Evolutionary conservation across 2,888 invertebrate species (phyloP).

Genomic region (Plagodis pulveraria): DNA sequence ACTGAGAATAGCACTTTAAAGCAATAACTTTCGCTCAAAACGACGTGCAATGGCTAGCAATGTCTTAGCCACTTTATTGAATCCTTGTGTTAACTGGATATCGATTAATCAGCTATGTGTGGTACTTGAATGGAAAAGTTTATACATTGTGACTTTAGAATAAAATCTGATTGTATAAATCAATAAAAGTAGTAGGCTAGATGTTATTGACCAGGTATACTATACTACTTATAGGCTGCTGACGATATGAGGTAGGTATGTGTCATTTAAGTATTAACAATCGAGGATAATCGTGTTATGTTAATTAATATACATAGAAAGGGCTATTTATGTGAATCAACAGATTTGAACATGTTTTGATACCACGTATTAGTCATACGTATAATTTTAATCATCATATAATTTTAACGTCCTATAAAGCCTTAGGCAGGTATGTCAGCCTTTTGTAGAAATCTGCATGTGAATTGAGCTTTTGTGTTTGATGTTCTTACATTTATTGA

Average conservation of each 20-base stretch:
- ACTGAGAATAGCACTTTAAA: slow-evolving; percentile 19
- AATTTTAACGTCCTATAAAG: slow-evolving; percentile 12
- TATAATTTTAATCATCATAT: slow-evolving; percentile 8
- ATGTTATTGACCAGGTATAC: too few relatives aligned
- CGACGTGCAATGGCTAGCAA: slow-evolving; percentile 28
- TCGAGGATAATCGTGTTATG: slow-evolving; percentile 10
- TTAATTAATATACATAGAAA: slow-evolving; percentile 7
- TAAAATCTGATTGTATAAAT: too few relatives aligned
- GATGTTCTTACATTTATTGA: slow-evolving; percentile 14
- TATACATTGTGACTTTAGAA: too few relatives aligned
- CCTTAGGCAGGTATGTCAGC: slow-evolving; percentile 1
- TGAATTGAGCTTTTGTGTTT: slow-evolving; percentile 17
- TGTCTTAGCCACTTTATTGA: slow-evolving; percentile 17
- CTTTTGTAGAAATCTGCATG: slow-evolving; percentile 7
- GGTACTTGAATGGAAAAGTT: too few relatives aligned
- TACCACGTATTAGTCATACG: slow-evolving; percentile 11
- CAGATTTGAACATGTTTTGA: slow-evolving; percentile 6
- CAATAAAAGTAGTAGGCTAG: too few relatives aligned
- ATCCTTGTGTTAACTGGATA: background rate
- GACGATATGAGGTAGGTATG: too few relatives aligned
- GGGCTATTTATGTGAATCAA: background rate
- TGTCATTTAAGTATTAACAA: too few relatives aligned
- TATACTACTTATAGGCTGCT: too few relatives aligned
- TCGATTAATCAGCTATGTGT: too few relatives aligned
- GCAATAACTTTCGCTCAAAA: slow-evolving; percentile 33